Evolutionary conservation across 1,140 invertebrate genomes (phyloP).

Genomic region (Bombus terrestris): DNA sequence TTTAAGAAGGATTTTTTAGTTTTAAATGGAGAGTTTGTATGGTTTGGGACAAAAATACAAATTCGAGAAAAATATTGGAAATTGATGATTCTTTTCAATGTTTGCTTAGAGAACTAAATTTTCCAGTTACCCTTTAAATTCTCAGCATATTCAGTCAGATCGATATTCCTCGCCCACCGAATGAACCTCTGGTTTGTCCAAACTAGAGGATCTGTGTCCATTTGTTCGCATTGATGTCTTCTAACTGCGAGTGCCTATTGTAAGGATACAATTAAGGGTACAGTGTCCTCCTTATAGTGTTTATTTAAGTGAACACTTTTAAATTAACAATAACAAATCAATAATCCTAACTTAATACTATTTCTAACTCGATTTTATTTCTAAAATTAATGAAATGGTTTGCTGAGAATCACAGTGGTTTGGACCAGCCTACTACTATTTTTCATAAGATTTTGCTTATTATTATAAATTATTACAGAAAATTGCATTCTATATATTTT

Average conservation of each 20-base stretch:
- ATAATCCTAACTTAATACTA: background rate
- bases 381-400: background rate
- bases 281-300: too few species aligned
- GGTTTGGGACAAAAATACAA: too few species aligned
- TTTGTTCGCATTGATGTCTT: conserved; percentile 92
- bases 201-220: conserved; percentile 94
- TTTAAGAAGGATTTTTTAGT: too few species aligned
- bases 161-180: conserved; percentile 95
- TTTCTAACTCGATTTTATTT: background rate
- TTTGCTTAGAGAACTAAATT: background rate
- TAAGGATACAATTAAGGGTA: conserved; percentile 32
- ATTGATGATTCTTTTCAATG: too few species aligned
- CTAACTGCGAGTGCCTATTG: conserved; percentile 91
- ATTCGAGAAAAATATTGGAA: too few species aligned
- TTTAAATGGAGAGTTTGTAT: too few species aligned
- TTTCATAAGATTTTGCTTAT: too few species aligned
- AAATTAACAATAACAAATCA: background rate
- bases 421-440: too few species aligned
- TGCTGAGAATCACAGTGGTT: too few species aligned
- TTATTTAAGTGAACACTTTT: background rate
- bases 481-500: too few species aligned
- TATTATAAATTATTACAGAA: too few species aligned
- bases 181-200: conserved; percentile 98
- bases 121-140: conserved; percentile 91
- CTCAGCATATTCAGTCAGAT: conserved; percentile 95